phyloP scores from a whole-genome alignment of 2,113 vertebrate genomes.

The Lamprologus tigripictilis region DNA sequence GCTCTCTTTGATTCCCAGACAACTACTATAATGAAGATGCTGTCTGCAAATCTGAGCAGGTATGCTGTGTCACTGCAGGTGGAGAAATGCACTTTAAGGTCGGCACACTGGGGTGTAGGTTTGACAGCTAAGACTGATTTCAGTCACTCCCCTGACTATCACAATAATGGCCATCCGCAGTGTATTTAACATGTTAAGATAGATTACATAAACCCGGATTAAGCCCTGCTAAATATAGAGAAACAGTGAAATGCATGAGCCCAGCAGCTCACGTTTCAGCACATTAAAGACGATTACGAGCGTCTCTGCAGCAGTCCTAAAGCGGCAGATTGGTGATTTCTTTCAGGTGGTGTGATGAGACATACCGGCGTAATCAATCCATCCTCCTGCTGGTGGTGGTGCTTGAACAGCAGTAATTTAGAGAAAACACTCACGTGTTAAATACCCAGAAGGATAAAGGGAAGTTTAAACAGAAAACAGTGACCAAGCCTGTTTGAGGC shows the following conservation, averaged over 20 bases:
- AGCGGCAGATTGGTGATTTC: not conserved
- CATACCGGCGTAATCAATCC: not conserved
- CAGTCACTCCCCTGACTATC: not conserved
- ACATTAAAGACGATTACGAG: not conserved
- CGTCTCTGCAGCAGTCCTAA: not conserved
- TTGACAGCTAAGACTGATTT: not conserved
- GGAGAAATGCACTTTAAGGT: not conserved
- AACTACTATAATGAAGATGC: not conserved
- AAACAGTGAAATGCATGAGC: not conserved
- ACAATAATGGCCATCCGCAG: not conserved
- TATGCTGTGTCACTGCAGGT: not conserved
- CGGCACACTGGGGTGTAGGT: not conserved
- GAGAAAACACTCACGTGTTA: not conserved
- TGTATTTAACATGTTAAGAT: conserved; percentile 20
- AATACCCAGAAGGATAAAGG: not conserved
- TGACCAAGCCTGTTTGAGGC: not conserved
- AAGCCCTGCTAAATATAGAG: conserved; percentile 54
- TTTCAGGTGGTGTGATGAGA: conserved; percentile 6
- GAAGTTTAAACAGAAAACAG: conserved; percentile 2
- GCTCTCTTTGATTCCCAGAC: not conserved
- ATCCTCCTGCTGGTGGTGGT: not conserved
- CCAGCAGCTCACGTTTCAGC: conserved; percentile 12
- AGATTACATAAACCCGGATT: conserved; percentile 61
- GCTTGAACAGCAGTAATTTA: not conserved
- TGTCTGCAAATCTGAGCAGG: not conserved